Evolutionary conservation across 2,113 vertebrate species (phyloP).

Genomic region (Haemorhous mexicanus): DNA sequence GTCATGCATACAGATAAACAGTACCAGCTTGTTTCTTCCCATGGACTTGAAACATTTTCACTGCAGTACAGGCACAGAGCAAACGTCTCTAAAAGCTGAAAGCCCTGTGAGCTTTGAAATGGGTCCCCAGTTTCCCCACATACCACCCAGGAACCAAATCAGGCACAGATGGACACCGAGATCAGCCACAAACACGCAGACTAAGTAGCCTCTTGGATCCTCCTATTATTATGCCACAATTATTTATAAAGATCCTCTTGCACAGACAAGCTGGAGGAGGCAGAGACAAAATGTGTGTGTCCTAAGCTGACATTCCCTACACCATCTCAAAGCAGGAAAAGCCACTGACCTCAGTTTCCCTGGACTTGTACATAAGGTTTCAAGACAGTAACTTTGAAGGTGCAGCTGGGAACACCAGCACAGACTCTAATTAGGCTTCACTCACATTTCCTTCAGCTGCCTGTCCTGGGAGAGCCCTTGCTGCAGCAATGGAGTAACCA

Average conservation of each 20-base stretch:
- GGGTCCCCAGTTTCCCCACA: background rate
- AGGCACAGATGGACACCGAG: background rate
- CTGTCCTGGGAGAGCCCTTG: background rate
- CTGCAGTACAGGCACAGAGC: background rate
- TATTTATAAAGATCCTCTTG: background rate
- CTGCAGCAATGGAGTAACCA: background rate
- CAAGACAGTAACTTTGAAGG: background rate
- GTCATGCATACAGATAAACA: background rate
- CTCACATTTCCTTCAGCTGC: background rate
- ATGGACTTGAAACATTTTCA: background rate
- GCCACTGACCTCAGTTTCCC: background rate
- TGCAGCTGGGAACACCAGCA: background rate
- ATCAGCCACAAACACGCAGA: background rate
- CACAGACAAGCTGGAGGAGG: background rate
- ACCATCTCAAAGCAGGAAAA: background rate
- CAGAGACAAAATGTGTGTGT: background rate
- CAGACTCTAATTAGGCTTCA: background rate
- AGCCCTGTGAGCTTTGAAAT: background rate
- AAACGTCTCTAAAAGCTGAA: background rate
- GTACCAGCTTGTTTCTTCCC: background rate
- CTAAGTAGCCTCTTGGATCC: background rate
- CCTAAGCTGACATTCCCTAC: background rate
- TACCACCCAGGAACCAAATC: background rate
- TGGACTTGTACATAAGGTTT: background rate
- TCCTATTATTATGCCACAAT: background rate